Percentiles rank a stretch among this genome's conserved stretches.
phyloP scores from a whole-genome alignment of 1,140 invertebrate genomes.

The Condylostylus longicornis region DNA sequence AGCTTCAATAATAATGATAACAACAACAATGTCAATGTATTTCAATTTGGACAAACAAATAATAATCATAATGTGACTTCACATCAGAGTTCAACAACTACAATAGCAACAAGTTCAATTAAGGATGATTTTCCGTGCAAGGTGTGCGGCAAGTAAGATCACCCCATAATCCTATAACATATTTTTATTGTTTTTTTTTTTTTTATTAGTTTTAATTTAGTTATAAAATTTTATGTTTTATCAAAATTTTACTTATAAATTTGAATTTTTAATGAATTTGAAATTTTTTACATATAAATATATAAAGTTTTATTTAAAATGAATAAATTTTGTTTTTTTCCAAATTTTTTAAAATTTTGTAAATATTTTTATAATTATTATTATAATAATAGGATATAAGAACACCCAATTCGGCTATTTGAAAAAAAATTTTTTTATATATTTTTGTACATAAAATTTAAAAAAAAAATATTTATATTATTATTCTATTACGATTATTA shows the following conservation, averaged over 20 bases:
- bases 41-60: conserved; percentile 1
- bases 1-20: conserved; percentile 5
- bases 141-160: conserved; percentile 94
- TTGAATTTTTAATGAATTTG: neutral
- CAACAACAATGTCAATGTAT: neutral
- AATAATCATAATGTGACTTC: neutral
- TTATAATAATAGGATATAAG: no score
- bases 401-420: no score
- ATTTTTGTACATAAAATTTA: no score
- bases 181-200: neutral
- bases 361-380: no score
- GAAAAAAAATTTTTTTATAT: no score
- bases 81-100: conserved; percentile 1
- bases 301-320: no score
- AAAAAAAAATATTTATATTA: no score
- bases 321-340: no score
- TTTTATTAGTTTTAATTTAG: neutral
- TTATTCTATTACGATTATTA: no score
- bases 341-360: no score
- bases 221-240: neutral
- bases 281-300: no score
- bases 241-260: neutral
- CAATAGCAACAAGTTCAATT: conserved; percentile 9
- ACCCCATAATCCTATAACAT: conserved; percentile 27
- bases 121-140: conserved; percentile 73